Evolutionary conservation across 1,140 invertebrate species (phyloP), one percentile per base, ranked within the genome.

Genomic region (Pseudomyrmex cubaensis): DNA sequence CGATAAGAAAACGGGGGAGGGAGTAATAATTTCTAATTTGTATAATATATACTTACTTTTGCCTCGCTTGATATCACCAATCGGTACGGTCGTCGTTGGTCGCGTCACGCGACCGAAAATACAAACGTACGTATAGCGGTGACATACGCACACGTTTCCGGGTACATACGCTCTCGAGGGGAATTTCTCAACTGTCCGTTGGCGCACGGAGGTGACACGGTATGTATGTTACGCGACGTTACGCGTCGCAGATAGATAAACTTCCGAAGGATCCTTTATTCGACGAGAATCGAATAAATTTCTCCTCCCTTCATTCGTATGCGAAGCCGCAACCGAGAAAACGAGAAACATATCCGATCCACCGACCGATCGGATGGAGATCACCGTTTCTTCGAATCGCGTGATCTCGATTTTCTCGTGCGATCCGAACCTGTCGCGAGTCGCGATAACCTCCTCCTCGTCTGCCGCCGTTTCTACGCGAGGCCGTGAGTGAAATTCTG

Each of bases 391-490:
- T 17, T 20, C 35, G 35, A n/a, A 20, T 62, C 44, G n/a, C n/a
- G 12, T 0, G 44, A 35, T 22, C 50, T 13, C 35, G n/a, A 57
- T 56, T 50, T 2, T 9, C 12, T 3, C 17, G 66, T 52, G 12
- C 7, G 66, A 13, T 22, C 44, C 0, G n/a, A 22, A 44, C n/a
- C 12, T 56, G 20, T 54, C 46, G 52, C 10, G 15, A 8, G 13
- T 22, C 1, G 12, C 72, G 50, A 46, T 66, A 78, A 78, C 63
- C 75, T 77, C 63, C 75, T 77, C 63, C 4, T 9, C 13, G 13
- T 2, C 13, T 17, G 57, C 57, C 22, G 3, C 25, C 22, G 44
- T 46, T 35, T 35, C 35, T 35, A 3, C 25, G 25, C 5, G 35
- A 35, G 35, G 7, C 35, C 35, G 35, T 35, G 35, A 35, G 8